Evolutionary conservation across 2,888 invertebrate species (phyloP).

Genomic region (Mesorhabditis spiculigera): DNA sequence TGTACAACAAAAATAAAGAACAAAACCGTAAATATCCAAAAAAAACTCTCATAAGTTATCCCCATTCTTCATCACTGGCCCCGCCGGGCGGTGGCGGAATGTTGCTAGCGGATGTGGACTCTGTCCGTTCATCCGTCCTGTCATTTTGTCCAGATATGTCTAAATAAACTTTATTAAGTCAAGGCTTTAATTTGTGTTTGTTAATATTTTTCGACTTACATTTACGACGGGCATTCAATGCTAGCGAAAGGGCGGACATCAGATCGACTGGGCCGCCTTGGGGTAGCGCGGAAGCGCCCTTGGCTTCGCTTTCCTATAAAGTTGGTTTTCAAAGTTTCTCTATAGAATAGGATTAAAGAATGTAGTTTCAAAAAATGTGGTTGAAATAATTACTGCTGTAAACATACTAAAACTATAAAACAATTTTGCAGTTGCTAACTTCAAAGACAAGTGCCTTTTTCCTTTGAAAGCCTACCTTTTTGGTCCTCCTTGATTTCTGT

Average conservation of each 20-base stretch:
- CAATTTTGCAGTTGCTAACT: too few relatives aligned
- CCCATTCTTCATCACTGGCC: constrained; percentile 28
- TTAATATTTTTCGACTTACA: constrained; percentile 11
- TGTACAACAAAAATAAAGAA: too few relatives aligned
- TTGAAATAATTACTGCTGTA: too few relatives aligned
- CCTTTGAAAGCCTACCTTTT: background rate
- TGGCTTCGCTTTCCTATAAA: background rate
- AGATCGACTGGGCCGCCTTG: constrained; percentile 25
- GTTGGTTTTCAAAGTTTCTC: too few relatives aligned
- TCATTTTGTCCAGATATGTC: background rate
- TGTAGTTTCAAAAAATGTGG: too few relatives aligned
- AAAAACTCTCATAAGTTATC: background rate
- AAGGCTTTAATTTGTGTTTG: constrained; percentile 7
- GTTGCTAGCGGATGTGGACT: constrained; percentile 3
- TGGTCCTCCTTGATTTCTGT: constrained; percentile 10
- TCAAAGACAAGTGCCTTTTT: background rate
- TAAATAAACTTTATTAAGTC: background rate
- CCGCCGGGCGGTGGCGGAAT: constrained; percentile 22
- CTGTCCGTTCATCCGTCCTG: background rate
- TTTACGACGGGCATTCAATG: constrained; percentile 36
- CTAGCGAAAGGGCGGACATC: constrained; percentile 37
- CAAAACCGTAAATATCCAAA: too few relatives aligned
- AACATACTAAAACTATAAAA: too few relatives aligned
- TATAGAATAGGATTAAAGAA: too few relatives aligned
- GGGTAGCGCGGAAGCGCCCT: background rate